Percentiles rank a stretch among this genome's conserved stretches.
Conservation (phyloP, 2,113 vertebrate species). For the Poeciliopsis turrubarensis region DNA sequence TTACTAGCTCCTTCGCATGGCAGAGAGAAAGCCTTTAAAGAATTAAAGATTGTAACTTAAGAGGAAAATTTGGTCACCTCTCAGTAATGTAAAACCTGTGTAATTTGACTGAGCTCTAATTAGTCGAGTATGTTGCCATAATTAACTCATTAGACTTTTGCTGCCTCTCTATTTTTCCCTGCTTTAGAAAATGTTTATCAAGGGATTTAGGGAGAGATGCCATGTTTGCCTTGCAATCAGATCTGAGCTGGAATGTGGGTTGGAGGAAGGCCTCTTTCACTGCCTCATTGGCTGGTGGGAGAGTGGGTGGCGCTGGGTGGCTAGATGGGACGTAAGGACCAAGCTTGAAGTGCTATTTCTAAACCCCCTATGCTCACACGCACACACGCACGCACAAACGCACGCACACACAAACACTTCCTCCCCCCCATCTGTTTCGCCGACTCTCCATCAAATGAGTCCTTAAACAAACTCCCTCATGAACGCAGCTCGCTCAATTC, state of each 20-base stretch:
- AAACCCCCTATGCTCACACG: conserved; percentile 22
- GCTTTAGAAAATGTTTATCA: conserved; percentile 68
- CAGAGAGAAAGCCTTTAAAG: background rate
- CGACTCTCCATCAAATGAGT: conserved; percentile 55
- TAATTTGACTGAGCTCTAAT: conserved; percentile 41
- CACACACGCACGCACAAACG: conserved; percentile 20
- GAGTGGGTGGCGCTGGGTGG: conserved; percentile 34
- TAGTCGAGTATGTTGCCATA: conserved; percentile 53
- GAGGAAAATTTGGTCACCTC: conserved; percentile 4
- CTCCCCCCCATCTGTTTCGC: conserved; percentile 59
- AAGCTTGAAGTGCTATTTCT: conserved; percentile 68
- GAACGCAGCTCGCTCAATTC: conserved; percentile 42
- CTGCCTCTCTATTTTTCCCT: conserved; percentile 50
- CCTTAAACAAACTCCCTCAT: conserved; percentile 61
- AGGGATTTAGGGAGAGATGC: conserved; percentile 63
- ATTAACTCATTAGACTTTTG: conserved; percentile 71
- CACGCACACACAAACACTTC: conserved; percentile 7
- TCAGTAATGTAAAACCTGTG: conserved; percentile 40
- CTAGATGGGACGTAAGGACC: conserved; percentile 37
- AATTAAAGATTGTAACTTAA: background rate
- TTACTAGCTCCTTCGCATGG: background rate
- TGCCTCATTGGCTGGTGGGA: conserved; percentile 35
- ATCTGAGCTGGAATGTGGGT: conserved; percentile 70
- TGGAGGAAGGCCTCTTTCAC: conserved; percentile 61
- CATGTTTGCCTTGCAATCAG: conserved; percentile 80